Evolutionary conservation across 2,113 vertebrate genomes (phyloP), one percentile per base, ranked within the genome.

Genomic region (Irena cyanogastra): DNA sequence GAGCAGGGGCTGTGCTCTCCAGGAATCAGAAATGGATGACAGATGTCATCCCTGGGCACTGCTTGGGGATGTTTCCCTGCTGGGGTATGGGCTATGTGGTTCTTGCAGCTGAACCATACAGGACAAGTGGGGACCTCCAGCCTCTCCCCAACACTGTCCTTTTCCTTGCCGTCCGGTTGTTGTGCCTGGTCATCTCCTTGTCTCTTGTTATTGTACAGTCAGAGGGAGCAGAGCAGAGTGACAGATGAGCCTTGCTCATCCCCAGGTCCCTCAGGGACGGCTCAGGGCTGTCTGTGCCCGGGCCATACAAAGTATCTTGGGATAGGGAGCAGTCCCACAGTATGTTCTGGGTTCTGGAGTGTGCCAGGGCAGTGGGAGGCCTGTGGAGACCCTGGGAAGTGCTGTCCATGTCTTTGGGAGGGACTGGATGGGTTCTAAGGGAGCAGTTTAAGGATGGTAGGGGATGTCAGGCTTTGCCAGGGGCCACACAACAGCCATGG

Each of bases 121-220:
- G 39, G 63, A 66, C n/a, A 57, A 87, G 10, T 9, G 27, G 30
- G 21, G 23, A n/a, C 54, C 11, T 61, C 31, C 2, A 2, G 3
- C 11, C 17, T 39, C 11, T 52, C 50, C 23, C 31, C 2, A 3
- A 0, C 3, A 0, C 5, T n/a, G 7, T 79, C 47, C 6, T 68
- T 3, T 17, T 60, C 27, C 14, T 69, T 13, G 4, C 7, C 13
- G 41, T 35, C n/a, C 0, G 0, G 3, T 33, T 60, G 13, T 33
- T 52, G 16, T 54, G 19, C 35, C 20, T 47, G 52, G 22, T 37
- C 15, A 42, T 24, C 10, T 45, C 42, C n/a, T 70, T 42, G 12
- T 37, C 31, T 76, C 41, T 74, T 23, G 6, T 20, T 35, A 3
- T 2, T 22, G 16, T 22, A 11, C 0, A 1, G 7, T 47, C 22